These are phyloP conservation scores for Platichthys flesus DNA, from an alignment of 2,113 vertebrate species.

Conservation along the genomic window DNA sequence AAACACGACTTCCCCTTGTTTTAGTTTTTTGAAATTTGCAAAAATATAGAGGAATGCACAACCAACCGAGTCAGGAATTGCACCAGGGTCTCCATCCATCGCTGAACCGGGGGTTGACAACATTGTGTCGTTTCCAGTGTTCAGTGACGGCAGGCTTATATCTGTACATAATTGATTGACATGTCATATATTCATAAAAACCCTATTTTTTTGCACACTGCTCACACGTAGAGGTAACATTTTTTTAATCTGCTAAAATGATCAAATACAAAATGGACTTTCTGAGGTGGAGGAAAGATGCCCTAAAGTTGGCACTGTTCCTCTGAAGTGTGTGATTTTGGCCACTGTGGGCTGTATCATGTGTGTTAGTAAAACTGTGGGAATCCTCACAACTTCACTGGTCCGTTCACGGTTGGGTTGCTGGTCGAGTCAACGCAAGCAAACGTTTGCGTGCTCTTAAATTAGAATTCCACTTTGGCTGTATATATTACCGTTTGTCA, in stretches of 20 bases:
- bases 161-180: no score
- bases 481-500: not conserved
- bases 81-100: not conserved
- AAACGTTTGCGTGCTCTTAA: constrained; percentile 5
- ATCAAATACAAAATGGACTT: no score
- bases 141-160: not conserved
- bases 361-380: not conserved
- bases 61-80: not conserved
- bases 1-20: no score
- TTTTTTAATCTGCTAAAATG: no score
- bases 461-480: constrained; percentile 3
- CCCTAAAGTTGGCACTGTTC: no score
- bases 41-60: no score
- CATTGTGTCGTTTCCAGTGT: not conserved
- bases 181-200: no score
- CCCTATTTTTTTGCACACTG: not conserved
- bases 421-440: not conserved
- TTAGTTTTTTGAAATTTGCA: no score
- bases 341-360: not conserved
- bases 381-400: not conserved
- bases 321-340: no score
- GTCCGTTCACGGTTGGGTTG: not conserved
- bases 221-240: not conserved
- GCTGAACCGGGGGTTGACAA: not conserved
- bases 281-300: no score